These are phyloP conservation scores for Lepilemur ruficaudatus DNA, from an alignment of 2,797 vertebrate genomes.

Conservation along the genomic window DNA sequence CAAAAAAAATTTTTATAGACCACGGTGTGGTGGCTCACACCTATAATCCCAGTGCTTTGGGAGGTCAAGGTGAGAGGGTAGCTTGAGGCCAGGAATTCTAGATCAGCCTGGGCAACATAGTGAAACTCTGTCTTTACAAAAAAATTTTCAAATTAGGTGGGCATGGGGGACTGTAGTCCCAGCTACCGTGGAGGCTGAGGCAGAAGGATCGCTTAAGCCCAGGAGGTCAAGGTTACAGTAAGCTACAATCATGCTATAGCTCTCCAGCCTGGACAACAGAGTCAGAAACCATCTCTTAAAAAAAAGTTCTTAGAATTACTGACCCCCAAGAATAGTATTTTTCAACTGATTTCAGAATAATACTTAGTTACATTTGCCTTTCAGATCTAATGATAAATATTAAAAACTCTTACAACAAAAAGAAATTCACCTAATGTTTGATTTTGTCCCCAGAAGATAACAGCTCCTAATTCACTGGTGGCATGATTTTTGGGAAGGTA, in stretches of 20 bases:
- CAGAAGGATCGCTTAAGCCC: not conserved
- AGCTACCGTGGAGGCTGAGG: not conserved
- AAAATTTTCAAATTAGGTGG: not conserved
- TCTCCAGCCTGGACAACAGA: not conserved
- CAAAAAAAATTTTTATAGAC: not conserved
- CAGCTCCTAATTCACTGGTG: conserved; percentile 78
- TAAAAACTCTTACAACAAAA: conserved; percentile 28
- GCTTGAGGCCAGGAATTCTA: not conserved
- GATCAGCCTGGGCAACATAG: not conserved
- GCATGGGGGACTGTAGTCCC: not conserved
- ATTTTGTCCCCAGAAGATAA: conserved; percentile 96
- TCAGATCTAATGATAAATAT: not conserved
- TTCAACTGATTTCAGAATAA: not conserved
- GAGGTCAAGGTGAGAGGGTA: not conserved
- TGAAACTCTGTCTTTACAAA: not conserved
- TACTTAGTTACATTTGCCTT: conserved; percentile 17
- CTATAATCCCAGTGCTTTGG: not conserved
- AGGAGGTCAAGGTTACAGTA: not conserved
- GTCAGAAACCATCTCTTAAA: not conserved
- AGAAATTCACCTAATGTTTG: conserved; percentile 92
- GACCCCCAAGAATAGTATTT: conserved; percentile 33
- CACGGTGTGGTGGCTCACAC: not conserved
- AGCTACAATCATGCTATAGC: not conserved
- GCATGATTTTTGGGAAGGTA: conserved; percentile 75
- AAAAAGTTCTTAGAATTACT: not conserved